These are phyloP conservation scores for Oxyruncus cristatus DNA, from an alignment of 2,113 vertebrate species.

Conservation along the genomic window DNA sequence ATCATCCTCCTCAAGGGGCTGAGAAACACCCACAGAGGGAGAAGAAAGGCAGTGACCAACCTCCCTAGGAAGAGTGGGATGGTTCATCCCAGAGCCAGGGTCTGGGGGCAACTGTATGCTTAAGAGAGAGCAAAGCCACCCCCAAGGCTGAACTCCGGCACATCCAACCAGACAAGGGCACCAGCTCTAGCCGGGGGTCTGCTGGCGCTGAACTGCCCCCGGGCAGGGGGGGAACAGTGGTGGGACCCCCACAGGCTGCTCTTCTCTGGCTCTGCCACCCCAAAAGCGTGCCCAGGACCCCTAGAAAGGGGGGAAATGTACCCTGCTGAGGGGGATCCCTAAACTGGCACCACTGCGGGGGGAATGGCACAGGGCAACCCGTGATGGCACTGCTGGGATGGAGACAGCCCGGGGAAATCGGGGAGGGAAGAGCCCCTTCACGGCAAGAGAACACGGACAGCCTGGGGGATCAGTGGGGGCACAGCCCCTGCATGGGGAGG, in stretches of 20 bases:
- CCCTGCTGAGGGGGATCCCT: neutral
- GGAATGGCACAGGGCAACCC: rapidly evolving
- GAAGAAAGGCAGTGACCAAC: neutral
- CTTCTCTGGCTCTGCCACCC: too few species aligned
- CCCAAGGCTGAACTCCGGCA: neutral
- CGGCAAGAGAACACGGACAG: too few species aligned
- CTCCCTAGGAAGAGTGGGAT: neutral
- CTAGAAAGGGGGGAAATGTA: too few species aligned
- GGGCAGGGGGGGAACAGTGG: neutral
- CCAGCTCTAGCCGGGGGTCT: neutral
- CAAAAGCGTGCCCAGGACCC: too few species aligned
- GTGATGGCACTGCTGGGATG: neutral
- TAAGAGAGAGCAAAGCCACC: neutral
- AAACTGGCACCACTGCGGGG: neutral
- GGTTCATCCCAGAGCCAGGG: neutral
- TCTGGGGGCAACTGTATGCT: neutral
- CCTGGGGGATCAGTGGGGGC: neutral
- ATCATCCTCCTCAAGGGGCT: neutral
- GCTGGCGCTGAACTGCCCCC: neutral
- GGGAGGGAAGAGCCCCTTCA: neutral
- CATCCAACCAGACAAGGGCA: neutral
- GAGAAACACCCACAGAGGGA: neutral
- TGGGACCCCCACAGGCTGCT: neutral
- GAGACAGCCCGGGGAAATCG: rapidly evolving
- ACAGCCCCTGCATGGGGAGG: neutral